Conservation (phyloP, 2,888 invertebrate genomes). For the Macaria liturata region DNA sequence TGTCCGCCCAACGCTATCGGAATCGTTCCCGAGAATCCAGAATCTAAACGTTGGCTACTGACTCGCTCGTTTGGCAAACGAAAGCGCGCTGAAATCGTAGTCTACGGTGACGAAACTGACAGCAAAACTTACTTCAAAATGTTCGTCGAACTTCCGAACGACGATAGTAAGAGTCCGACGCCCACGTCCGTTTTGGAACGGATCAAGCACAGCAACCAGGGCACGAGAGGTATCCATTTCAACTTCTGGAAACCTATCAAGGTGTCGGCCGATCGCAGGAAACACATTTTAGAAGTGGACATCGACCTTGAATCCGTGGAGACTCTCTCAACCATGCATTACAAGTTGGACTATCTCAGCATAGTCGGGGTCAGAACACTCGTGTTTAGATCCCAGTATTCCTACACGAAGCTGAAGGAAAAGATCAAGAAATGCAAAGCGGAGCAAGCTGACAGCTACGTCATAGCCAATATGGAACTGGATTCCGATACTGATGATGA, state of each 20-base stretch:
- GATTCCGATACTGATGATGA: conserved; percentile 53
- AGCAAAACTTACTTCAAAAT: conserved; percentile 54
- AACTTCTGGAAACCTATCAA: conserved; percentile 55
- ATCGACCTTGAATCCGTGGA: conserved; percentile 68
- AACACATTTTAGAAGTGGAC: conserved; percentile 43
- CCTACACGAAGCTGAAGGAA: conserved; percentile 45
- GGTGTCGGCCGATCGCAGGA: conserved; percentile 21
- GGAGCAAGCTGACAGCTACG: conserved; percentile 62
- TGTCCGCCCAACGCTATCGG: conserved; percentile 60
- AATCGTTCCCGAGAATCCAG: conserved; percentile 61
- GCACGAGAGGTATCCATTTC: conserved; percentile 63
- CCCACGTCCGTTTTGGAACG: conserved; percentile 44
- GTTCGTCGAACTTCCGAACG: conserved; percentile 41
- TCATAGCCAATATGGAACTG: conserved; percentile 70
- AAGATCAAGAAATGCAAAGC: conserved; percentile 51
- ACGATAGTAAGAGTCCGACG: conserved; percentile 2
- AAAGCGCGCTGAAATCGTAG: conserved; percentile 47
- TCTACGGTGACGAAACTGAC: conserved; percentile 51
- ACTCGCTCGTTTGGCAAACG: conserved; percentile 56
- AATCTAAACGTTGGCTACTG: conserved; percentile 61
- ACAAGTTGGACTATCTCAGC: conserved; percentile 55
- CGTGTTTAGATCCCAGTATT: conserved; percentile 45
- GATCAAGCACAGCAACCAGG: conserved; percentile 59
- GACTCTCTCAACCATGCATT: conserved; percentile 50
- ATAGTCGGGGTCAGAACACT: conserved; percentile 35